Conservation (phyloP, 2,888 invertebrate species). For the Lypha dubia region DNA sequence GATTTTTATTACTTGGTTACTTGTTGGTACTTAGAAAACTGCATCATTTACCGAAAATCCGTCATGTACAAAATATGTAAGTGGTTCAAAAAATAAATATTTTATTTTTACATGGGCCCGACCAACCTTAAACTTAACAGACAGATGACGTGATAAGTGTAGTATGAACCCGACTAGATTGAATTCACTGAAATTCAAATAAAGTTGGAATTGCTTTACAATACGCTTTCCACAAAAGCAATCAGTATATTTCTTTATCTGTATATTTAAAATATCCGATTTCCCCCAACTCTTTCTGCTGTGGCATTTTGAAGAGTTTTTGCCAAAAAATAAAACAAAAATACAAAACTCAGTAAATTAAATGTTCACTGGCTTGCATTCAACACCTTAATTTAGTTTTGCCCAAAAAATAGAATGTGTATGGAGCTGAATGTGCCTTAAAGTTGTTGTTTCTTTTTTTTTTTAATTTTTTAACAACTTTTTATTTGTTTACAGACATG, state of each 20-base stretch:
- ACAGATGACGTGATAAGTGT: no score
- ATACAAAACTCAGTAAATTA: conserved; percentile 47
- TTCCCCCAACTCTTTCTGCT: background rate
- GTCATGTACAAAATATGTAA: no score
- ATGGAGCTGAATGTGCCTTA: conserved; percentile 3
- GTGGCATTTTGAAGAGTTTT: conserved; percentile 16
- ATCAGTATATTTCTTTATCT: conserved; percentile 34
- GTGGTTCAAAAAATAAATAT: no score
- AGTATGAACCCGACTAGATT: no score
- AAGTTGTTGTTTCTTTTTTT: conserved; percentile 48
- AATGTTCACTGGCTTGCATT: conserved; percentile 71
- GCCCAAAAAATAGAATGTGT: conserved; percentile 27
- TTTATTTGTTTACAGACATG: conserved; percentile 81
- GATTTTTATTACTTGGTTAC: no score
- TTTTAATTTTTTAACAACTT: conserved; percentile 63
- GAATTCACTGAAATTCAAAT: no score
- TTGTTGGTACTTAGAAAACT: no score
- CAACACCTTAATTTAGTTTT: conserved; percentile 72
- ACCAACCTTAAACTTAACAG: no score
- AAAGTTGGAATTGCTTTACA: no score
- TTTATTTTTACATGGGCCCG: no score
- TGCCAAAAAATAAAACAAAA: conserved; percentile 8
- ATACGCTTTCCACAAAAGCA: no score
- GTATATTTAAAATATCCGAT: conserved; percentile 23
- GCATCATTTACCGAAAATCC: no score